A percentile compares a stretch with the other conserved stretches of the same genome.
These are phyloP conservation scores for Spatulosminthurus flaviceps DNA, from an alignment of 2,888 invertebrate genomes.

Conservation along the genomic window DNA sequence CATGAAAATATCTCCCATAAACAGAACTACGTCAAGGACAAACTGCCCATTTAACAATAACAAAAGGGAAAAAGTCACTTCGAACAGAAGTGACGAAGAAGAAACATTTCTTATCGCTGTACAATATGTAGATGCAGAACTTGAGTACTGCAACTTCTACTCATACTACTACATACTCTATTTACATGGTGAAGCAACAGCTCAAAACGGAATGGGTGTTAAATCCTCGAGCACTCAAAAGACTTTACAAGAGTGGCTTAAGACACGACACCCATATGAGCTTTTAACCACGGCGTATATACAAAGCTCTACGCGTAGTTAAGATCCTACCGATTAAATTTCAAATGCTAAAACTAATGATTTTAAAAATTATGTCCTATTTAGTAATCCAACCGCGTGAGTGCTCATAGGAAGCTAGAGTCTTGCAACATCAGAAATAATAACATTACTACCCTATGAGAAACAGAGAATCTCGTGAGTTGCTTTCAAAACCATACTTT, in stretches of 20 bases:
- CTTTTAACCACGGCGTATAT: background rate
- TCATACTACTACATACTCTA: too few species aligned
- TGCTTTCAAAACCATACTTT: too few species aligned
- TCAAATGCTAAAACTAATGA: background rate
- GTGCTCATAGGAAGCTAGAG: background rate
- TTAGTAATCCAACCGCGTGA: background rate
- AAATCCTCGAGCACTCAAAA: background rate
- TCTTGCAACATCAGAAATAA: background rate
- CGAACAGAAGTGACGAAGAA: background rate
- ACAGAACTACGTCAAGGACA: slow-evolving; percentile 5
- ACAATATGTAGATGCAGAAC: too few species aligned
- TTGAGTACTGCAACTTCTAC: too few species aligned
- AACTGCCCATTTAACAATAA: slow-evolving; percentile 8
- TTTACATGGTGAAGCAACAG: background rate
- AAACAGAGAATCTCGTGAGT: too few species aligned
- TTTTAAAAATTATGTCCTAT: background rate
- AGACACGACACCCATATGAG: background rate
- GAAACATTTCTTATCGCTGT: background rate
- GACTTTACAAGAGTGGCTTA: background rate
- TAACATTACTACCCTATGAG: too few species aligned
- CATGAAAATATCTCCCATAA: slow-evolving; percentile 14
- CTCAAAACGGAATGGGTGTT: slow-evolving; percentile 2
- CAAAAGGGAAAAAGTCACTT: background rate
- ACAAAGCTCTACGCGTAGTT: background rate
- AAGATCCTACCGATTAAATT: background rate